These are phyloP conservation scores for cattle (Bos taurus) DNA, from an alignment of 2,113 vertebrate genomes.

Conservation along the genomic window DNA sequence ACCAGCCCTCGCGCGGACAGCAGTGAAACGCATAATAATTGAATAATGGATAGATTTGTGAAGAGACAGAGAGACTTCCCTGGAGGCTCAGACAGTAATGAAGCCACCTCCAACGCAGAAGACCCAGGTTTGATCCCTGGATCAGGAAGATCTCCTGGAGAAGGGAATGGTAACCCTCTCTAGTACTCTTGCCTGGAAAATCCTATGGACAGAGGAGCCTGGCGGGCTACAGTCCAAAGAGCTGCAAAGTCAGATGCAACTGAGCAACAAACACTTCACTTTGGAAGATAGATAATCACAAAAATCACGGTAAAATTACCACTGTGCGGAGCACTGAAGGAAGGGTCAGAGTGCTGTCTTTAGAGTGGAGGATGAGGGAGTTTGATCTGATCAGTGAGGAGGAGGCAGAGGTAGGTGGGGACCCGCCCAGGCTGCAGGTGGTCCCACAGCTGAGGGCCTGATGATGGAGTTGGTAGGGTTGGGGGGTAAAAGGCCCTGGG, in stretches of 20 bases:
- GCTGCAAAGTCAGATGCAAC: neutral
- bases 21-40: neutral
- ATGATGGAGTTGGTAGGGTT: too few relatives aligned
- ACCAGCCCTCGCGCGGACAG: fast-evolving
- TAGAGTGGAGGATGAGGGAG: neutral
- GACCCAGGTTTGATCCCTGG: neutral
- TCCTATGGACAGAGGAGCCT: neutral
- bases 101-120: neutral
- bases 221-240: neutral
- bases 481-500: too few relatives aligned
- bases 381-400: neutral
- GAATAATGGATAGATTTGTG: fast-evolving
- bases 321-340: neutral
- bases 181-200: neutral
- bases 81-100: neutral
- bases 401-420: neutral
- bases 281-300: neutral
- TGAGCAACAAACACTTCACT: neutral
- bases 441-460: neutral
- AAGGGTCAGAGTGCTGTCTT: too few relatives aligned
- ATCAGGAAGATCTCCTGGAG: neutral
- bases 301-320: fast-evolving
- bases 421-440: neutral
- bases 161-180: neutral
- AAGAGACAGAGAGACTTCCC: neutral